Conservation (phyloP, 37 sponge, comb jelly and placozoan genomes). For the Chondrilla cf. caribensis region DNA sequence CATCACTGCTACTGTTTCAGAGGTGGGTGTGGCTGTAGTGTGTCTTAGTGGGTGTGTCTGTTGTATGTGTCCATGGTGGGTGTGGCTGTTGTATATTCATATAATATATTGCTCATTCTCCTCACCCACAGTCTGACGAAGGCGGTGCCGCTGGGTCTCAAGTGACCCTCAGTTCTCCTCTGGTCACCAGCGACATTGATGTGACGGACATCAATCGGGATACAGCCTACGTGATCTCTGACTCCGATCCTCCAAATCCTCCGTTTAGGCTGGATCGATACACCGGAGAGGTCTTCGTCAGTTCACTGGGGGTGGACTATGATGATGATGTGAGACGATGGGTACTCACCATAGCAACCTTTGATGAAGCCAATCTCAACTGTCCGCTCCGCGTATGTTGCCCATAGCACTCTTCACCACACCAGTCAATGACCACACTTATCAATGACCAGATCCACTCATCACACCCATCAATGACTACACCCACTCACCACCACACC, state of each 20-base stretch:
- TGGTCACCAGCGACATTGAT: neutral
- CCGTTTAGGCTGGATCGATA: slow-evolving; percentile 14
- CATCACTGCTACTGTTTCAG: neutral
- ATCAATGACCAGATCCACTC: neutral
- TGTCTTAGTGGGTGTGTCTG: neutral
- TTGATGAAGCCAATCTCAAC: neutral
- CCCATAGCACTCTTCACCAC: no score
- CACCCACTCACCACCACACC: neutral
- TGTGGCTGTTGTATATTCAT: no score
- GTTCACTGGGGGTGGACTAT: neutral
- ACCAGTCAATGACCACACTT: no score
- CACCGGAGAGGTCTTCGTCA: slow-evolving; percentile 10
- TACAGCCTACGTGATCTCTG: slow-evolving; percentile 3
- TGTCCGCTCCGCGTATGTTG: neutral
- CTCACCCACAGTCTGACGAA: neutral
- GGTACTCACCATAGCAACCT: neutral
- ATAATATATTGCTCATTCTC: no score
- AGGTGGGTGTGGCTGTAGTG: neutral
- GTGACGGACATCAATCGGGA: neutral
- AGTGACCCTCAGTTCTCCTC: neutral
- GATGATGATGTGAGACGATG: neutral
- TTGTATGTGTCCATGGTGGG: no score
- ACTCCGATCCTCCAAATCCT: slow-evolving; percentile 16
- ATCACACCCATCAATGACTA: neutral
- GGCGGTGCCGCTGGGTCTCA: neutral